Conservation (phyloP, 2,797 vertebrate genomes). For the Hypotaenidia okinawae region DNA sequence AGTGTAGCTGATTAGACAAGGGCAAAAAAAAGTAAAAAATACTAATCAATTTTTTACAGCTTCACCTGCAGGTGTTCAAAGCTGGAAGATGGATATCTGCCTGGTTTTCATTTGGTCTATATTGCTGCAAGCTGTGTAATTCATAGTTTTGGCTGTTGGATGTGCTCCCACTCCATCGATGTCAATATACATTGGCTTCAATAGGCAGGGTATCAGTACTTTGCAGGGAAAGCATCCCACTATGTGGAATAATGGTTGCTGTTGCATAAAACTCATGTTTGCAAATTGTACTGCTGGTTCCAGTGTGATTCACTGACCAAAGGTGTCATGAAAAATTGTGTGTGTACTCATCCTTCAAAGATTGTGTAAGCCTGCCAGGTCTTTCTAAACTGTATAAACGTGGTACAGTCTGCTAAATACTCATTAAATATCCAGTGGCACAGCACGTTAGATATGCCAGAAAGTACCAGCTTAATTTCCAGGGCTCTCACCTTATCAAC, state of each 20-base stretch:
- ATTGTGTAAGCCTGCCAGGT: not conserved
- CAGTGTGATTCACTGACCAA: not conserved
- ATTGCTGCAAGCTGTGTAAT: not conserved
- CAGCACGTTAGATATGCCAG: not conserved
- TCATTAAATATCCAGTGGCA: not conserved
- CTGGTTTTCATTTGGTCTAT: slow-evolving; percentile 1
- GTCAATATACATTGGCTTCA: rapidly evolving
- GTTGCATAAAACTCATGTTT: not conserved
- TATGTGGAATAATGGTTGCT: not conserved
- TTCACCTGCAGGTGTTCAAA: slow-evolving; percentile 35
- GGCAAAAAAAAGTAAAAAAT: not conserved
- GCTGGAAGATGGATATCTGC: not conserved
- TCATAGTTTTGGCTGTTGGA: not conserved
- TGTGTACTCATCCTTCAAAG: not conserved
- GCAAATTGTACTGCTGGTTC: not conserved
- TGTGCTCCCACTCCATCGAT: not conserved
- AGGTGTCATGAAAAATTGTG: not conserved
- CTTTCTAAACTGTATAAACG: not conserved
- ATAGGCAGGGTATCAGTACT: not conserved
- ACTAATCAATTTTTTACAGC: not conserved
- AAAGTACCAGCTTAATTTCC: not conserved
- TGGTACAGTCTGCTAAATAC: not conserved
- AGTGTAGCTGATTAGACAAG: slow-evolving; percentile 13
- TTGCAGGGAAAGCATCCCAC: not conserved
- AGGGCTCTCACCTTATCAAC: not conserved